A percentile compares a stretch with the other conserved stretches of the same genome.
phyloP scores from a whole-genome alignment of 2,888 invertebrate genomes.

The Lepidocyrtinus sp. region DNA sequence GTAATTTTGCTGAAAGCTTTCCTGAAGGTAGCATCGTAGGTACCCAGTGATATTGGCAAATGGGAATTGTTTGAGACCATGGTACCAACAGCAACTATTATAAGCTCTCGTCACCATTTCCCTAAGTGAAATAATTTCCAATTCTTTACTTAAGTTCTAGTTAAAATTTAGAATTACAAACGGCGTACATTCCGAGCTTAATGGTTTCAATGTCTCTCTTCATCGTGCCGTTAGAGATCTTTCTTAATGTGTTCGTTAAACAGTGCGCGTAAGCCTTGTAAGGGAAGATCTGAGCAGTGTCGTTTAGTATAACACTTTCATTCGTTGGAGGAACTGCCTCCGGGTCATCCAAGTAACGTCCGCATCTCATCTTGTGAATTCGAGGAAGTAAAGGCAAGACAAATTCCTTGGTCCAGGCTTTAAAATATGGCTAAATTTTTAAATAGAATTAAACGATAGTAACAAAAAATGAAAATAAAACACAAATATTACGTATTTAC shows the following conservation, averaged over 20 bases:
- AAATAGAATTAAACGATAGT: too few relatives aligned
- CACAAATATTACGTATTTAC: too few relatives aligned
- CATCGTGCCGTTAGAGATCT: not conserved
- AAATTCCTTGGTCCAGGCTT: not conserved
- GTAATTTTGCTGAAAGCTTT: too few relatives aligned
- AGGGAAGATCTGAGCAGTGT: not conserved
- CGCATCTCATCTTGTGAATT: too few relatives aligned
- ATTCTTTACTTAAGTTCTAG: too few relatives aligned
- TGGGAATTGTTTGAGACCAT: not conserved
- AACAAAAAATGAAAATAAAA: too few relatives aligned
- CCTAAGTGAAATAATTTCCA: not conserved
- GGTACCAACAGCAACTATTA: not conserved
- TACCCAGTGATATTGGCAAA: too few relatives aligned
- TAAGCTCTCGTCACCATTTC: not conserved
- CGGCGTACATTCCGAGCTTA: not conserved
- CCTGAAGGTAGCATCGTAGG: too few relatives aligned
- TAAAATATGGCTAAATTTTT: not conserved
- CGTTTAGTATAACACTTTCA: not conserved
- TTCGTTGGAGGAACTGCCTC: not conserved
- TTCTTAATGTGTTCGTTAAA: not conserved
- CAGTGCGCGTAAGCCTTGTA: not conserved
- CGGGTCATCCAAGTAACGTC: not conserved
- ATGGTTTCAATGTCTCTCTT: not conserved
- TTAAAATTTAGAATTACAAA: too few relatives aligned
- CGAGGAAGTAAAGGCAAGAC: too few relatives aligned